Percentiles rank a stretch among this genome's conserved stretches.
Evolutionary conservation across 2,113 vertebrate species (phyloP).

Genomic region (Spheniscus mendiculus): DNA sequence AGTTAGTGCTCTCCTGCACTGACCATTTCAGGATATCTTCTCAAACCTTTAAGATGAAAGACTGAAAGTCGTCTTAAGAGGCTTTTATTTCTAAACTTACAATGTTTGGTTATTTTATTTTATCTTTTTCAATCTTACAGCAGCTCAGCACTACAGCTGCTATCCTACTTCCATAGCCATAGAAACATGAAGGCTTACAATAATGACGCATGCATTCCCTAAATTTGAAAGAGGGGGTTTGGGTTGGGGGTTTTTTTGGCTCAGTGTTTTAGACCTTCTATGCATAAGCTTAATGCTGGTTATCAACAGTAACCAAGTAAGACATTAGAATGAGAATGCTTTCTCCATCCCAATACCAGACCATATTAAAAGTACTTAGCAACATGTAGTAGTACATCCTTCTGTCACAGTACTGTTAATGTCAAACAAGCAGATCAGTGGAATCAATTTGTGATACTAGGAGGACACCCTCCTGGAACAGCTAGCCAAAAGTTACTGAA

Average conservation of each 20-base stretch:
- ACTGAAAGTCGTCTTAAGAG: neutral
- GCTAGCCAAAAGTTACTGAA: neutral
- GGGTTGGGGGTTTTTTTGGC: neutral
- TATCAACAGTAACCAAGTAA: neutral
- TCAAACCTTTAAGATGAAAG: neutral
- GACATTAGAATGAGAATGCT: neutral
- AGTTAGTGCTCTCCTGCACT: neutral
- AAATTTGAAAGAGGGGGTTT: neutral
- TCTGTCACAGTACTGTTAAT: neutral
- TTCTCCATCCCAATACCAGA: neutral
- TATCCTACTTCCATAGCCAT: neutral
- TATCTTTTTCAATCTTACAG: neutral
- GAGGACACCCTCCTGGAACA: conserved; percentile 26
- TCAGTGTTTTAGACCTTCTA: neutral
- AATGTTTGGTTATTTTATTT: neutral
- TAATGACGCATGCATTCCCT: neutral
- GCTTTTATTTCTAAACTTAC: neutral
- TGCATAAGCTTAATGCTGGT: neutral
- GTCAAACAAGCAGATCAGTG: neutral
- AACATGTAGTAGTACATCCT: neutral
- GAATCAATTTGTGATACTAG: neutral
- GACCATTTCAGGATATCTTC: neutral
- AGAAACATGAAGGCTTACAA: neutral
- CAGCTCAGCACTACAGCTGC: neutral
- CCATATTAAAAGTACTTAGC: neutral